Base-by-base conservation (phyloP, 2,797 vertebrate genomes). In the Chaenodraco wilsoni region DNA sequence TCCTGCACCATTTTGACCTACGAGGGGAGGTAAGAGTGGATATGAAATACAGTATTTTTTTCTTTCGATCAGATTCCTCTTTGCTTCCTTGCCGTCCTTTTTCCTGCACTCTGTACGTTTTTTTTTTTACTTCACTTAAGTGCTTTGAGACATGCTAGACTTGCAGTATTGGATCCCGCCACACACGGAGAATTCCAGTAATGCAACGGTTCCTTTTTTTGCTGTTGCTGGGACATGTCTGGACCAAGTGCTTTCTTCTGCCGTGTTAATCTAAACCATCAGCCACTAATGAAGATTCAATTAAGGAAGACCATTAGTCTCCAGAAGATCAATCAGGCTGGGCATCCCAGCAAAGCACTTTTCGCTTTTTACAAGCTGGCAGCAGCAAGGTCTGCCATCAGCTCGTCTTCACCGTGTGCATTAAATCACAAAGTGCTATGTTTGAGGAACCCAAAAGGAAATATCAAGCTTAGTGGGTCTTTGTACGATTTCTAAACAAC, bases 291-390 rank as follows among this genome's bases (percentile, higher is more conserved):
- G 82, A 88, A 74, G 80, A 84, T 84, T 87, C 83, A 90, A 89
- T 92, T 92, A 91, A 85, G 60, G 72, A 65, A 78, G 72, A 66
- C 79, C 89, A 91, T 87, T 88, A 77, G 76, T 74, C 43, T 54
- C 19, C 21, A 74, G 76, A 69, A 86, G 68, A 86, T 89, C 83
- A 80, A 86, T 89, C 88, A 74, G 65, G 76, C 73, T 41, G 5
- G 83, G 78, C 80, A 60, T 88, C 84, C 85, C 74, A 89, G 89
- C 90, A 78, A 91, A 94, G 93, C 91, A 90, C 83, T 93, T 93
- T 90, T 83, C 13, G 3, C 57, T 66, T 46, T 78, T 60, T 56
- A 84, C 78, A 81, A 84, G 82, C 85, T 56, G 86, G 87, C 84
- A 68, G 69, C 12, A 45, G 73, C 52, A 65, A 85, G 48, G 74